Evolutionary conservation across 2,797 vertebrate genomes (phyloP).

Genomic region (Calcarius lapponicus): DNA sequence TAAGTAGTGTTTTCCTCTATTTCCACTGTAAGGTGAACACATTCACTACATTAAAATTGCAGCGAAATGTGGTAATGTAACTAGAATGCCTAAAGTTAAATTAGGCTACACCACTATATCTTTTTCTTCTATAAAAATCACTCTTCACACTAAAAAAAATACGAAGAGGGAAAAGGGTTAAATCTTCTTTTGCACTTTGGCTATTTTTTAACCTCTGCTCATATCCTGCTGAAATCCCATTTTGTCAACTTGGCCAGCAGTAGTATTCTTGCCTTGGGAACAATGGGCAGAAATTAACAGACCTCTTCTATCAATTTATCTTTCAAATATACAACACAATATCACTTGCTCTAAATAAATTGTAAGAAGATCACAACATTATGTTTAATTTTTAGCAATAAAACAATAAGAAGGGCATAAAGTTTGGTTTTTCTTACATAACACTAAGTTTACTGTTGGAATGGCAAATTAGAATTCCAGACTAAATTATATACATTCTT

Average conservation of each 20-base stretch:
- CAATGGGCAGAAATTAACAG: neutral
- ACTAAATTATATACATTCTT: neutral
- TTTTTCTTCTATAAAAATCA: neutral
- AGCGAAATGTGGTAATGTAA: neutral
- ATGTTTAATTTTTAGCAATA: neutral
- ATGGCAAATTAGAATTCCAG: neutral
- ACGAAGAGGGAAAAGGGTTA: neutral
- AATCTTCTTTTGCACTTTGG: neutral
- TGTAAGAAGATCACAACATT: neutral
- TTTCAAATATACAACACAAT: neutral
- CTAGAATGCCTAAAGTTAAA: slow-evolving; percentile 17
- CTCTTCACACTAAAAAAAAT: neutral
- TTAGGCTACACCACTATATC: neutral
- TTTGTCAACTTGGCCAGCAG: neutral
- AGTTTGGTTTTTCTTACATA: neutral
- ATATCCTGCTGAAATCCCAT: neutral
- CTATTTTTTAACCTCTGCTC: neutral
- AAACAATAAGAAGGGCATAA: neutral
- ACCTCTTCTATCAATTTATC: neutral
- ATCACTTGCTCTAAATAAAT: neutral
- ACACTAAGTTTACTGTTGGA: neutral
- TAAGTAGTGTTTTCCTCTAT: slow-evolving; percentile 40
- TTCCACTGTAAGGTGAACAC: neutral
- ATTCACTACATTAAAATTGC: neutral
- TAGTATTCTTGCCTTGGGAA: neutral